These are phyloP conservation scores for Melanotaenia nigrans DNA, from an alignment of 2,797 vertebrate genomes.

Conservation along the genomic window DNA sequence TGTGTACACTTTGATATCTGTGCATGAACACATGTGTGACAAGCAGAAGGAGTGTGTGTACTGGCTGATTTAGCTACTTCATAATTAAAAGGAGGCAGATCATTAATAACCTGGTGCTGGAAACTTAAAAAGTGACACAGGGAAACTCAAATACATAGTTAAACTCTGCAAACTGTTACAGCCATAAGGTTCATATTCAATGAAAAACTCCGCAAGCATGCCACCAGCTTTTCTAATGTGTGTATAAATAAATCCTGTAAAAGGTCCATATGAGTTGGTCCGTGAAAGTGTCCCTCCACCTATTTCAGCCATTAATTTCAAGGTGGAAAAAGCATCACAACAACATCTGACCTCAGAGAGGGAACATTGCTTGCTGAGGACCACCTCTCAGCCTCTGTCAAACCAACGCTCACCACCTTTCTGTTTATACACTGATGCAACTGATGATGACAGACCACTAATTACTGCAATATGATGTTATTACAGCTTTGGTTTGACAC, in stretches of 20 bases:
- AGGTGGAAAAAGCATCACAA: constrained; percentile 21
- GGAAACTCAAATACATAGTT: constrained; percentile 75
- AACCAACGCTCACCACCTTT: constrained; percentile 49
- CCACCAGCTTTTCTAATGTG: constrained; percentile 10
- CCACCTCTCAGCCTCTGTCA: constrained; percentile 21
- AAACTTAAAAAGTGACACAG: constrained; percentile 46
- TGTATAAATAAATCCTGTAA: constrained; percentile 25
- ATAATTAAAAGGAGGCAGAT: constrained; percentile 59
- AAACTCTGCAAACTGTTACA: constrained; percentile 63
- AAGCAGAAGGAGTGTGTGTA: constrained; percentile 41
- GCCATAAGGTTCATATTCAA: constrained; percentile 52
- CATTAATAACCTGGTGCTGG: constrained; percentile 54
- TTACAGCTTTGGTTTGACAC: constrained; percentile 61
- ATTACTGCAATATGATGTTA: constrained; percentile 47
- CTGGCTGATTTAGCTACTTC: constrained; percentile 32
- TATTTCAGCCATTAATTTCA: constrained; percentile 22
- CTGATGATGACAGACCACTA: constrained; percentile 42
- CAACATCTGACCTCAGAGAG: constrained; percentile 64
- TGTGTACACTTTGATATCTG: constrained; percentile 11
- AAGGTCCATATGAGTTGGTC: not conserved
- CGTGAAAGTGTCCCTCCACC: constrained; percentile 15
- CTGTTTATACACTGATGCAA: constrained; percentile 46
- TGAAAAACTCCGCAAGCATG: constrained; percentile 42
- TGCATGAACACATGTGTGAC: constrained; percentile 26
- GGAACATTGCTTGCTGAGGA: constrained; percentile 41